Evolutionary conservation across 2,113 vertebrate genomes (phyloP).

Genomic region (Indicator indicator): DNA sequence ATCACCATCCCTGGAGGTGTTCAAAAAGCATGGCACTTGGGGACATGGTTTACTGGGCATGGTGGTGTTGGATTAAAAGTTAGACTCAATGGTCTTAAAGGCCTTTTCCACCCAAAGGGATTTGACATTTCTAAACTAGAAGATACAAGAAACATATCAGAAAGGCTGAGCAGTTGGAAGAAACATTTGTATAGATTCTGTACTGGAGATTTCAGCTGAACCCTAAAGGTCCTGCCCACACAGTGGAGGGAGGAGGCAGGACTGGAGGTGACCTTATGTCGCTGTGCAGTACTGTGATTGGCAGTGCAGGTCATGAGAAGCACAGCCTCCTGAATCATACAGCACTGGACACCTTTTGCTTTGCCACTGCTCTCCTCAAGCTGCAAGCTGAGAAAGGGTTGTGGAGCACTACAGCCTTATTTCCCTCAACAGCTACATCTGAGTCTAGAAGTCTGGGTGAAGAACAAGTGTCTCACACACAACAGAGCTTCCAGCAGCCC

Average conservation of each 20-base stretch:
- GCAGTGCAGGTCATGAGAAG: not conserved
- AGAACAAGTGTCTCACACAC: not conserved
- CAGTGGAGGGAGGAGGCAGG: not conserved
- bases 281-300: not conserved
- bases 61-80: too few relatives aligned
- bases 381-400: not conserved
- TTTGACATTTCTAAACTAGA: not conserved
- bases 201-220: not conserved
- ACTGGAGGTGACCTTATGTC: not conserved
- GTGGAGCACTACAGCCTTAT: not conserved
- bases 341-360: rapidly evolving
- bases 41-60: too few relatives aligned
- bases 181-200: not conserved
- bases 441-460: not conserved
- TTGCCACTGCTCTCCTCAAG: not conserved
- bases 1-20: too few relatives aligned
- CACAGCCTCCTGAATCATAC: not conserved
- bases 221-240: not conserved
- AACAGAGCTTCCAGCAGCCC: not conserved
- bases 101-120: too few relatives aligned
- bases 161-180: not conserved
- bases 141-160: not conserved
- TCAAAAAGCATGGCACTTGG: too few relatives aligned
- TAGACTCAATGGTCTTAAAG: too few relatives aligned
- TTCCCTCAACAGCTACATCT: not conserved